phyloP scores from a whole-genome alignment of 2,888 invertebrate species.

The Lordiphosa andalusiaca region DNA sequence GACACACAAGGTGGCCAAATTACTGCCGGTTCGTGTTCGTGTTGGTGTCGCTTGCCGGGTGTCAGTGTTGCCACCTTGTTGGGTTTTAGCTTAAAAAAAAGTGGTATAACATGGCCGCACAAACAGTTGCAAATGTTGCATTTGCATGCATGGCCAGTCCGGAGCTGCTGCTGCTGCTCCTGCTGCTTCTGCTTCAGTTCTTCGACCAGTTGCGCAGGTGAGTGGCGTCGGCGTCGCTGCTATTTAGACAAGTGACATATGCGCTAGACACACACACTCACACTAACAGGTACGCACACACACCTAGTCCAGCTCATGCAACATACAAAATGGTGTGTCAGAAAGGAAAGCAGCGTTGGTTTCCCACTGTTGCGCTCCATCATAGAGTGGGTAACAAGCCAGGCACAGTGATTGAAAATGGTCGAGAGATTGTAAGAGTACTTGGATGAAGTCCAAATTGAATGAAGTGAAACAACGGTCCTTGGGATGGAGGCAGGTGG shows the following conservation, averaged over 20 bases:
- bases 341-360: constrained; percentile 52
- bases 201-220: constrained; percentile 41
- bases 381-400: neutral
- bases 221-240: constrained; percentile 43
- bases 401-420: constrained; percentile 1
- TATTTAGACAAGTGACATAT: constrained; percentile 72
- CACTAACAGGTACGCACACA: constrained; percentile 4
- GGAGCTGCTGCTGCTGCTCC: constrained; percentile 22
- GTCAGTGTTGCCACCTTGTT: constrained; percentile 70
- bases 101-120: constrained; percentile 51
- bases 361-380: constrained; percentile 6
- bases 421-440: no score
- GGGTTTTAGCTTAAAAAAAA: constrained; percentile 15
- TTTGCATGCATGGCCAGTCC: constrained; percentile 69
- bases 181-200: constrained; percentile 1
- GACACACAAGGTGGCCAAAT: constrained; percentile 63
- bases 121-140: constrained; percentile 73
- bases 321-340: constrained; percentile 70
- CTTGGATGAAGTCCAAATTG: no score
- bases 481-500: no score
- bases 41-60: constrained; percentile 36
- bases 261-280: constrained; percentile 30
- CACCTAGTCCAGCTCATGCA: constrained; percentile 37
- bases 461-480: no score
- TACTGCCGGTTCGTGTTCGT: constrained; percentile 57